phyloP scores from a whole-genome alignment of 2,797 vertebrate genomes.

The Sebastes taczanowskii region DNA sequence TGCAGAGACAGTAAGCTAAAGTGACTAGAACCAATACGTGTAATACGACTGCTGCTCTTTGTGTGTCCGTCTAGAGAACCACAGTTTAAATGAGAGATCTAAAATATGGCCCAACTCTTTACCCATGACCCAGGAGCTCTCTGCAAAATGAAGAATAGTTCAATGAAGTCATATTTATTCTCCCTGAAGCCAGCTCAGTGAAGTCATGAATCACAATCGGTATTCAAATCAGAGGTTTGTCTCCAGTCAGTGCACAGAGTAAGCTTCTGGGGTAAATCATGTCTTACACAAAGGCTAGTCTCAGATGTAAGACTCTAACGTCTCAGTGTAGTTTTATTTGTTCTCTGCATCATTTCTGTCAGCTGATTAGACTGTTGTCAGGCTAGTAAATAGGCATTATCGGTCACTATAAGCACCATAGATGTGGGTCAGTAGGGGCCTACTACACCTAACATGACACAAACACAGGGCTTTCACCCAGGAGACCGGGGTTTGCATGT shows the following conservation, averaged over 20 bases:
- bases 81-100: neutral
- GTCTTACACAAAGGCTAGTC: neutral
- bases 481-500: too few relatives aligned
- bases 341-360: neutral
- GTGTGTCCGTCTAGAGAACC: neutral
- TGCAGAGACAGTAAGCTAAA: neutral
- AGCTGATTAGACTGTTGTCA: too few relatives aligned
- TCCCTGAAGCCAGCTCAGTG: neutral
- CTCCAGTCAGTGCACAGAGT: conserved; percentile 8
- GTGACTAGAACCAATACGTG: conserved; percentile 8
- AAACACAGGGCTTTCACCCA: too few relatives aligned
- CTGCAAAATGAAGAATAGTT: conserved; percentile 27
- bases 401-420: too few relatives aligned
- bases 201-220: conserved; percentile 28
- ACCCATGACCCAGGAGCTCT: conserved; percentile 16
- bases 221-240: conserved; percentile 30
- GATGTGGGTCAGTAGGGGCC: too few relatives aligned
- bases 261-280: conserved; percentile 12
- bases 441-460: too few relatives aligned
- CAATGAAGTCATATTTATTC: conserved; percentile 33
- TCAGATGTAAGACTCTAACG: neutral
- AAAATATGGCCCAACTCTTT: conserved; percentile 13
- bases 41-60: neutral
- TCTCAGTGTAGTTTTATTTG: neutral
- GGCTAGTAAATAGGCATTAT: too few relatives aligned